Conservation (phyloP, 1,140 invertebrate genomes). For the Meloidogyne floridensis region DNA sequence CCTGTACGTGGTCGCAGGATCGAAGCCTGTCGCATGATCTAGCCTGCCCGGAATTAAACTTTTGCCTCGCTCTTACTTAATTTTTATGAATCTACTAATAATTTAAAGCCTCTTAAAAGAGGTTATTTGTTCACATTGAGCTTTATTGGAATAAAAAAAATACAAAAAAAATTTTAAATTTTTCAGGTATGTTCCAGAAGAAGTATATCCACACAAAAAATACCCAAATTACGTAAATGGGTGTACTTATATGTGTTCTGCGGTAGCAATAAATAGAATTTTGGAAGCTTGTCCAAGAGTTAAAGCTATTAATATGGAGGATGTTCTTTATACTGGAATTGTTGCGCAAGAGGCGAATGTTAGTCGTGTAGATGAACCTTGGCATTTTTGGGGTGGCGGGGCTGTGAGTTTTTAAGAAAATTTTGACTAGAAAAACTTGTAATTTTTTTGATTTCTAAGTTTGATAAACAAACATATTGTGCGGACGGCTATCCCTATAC, state of each 20-base stretch:
- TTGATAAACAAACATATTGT: neutral
- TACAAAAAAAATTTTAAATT: too few relatives aligned
- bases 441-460: neutral
- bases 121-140: too few relatives aligned
- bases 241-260: conserved; percentile 26
- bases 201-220: conserved; percentile 19
- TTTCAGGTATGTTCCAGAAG: conserved; percentile 31
- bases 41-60: too few relatives aligned
- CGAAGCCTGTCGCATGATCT: too few relatives aligned
- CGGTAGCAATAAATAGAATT: neutral
- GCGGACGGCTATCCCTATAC: neutral
- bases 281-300: conserved; percentile 4
- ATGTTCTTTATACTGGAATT: conserved; percentile 23
- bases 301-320: conserved; percentile 19
- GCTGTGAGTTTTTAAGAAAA: neutral
- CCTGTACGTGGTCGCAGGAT: too few relatives aligned
- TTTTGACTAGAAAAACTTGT: neutral
- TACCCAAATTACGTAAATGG: conserved; percentile 29
- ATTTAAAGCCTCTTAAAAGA: too few relatives aligned
- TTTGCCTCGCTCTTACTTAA: too few relatives aligned
- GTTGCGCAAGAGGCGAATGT: conserved; percentile 23
- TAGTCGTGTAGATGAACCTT: neutral
- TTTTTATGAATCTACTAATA: too few relatives aligned
- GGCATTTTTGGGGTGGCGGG: neutral
- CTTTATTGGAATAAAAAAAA: too few relatives aligned